A percentile compares a stretch with the other conserved stretches of the same genome.
phyloP scores from a whole-genome alignment of 1,140 invertebrate species.

The Trichonephila clavata region DNA sequence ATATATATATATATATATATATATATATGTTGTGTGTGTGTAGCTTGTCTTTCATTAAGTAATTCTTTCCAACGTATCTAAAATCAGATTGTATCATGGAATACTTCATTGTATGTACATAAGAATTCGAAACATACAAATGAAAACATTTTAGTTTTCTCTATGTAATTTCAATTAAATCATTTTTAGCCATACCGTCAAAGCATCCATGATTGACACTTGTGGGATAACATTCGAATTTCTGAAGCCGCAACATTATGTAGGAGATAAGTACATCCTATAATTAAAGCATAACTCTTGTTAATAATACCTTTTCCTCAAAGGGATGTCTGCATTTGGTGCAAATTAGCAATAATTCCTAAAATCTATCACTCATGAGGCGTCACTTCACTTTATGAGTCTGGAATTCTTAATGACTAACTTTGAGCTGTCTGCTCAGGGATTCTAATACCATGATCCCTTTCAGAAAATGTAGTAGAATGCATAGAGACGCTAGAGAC shows the following conservation, averaged over 20 bases:
- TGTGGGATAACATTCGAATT: not conserved
- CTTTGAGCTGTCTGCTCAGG: not conserved
- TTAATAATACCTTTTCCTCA: not conserved
- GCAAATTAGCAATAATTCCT: not conserved
- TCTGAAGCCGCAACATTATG: not conserved
- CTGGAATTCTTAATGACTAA: not conserved
- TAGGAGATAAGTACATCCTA: conserved; percentile 20
- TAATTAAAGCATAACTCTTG: not conserved
- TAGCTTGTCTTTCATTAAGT: too few relatives aligned
- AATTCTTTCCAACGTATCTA: too few relatives aligned
- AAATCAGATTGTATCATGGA: too few relatives aligned
- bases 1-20: too few relatives aligned
- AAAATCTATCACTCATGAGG: not conserved
- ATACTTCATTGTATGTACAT: too few relatives aligned
- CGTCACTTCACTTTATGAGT: conserved; percentile 9
- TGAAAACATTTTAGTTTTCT: too few relatives aligned
- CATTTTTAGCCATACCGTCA: not conserved
- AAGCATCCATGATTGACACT: not conserved
- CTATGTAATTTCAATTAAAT: too few relatives aligned
- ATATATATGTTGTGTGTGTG: too few relatives aligned
- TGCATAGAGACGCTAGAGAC: not conserved
- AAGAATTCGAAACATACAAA: too few relatives aligned
- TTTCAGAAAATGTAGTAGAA: not conserved
- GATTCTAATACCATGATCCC: conserved; percentile 2
- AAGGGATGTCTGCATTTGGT: not conserved